These are phyloP conservation scores for Trachemys scripta DNA, from an alignment of 2,113 vertebrate genomes.

Conservation along the genomic window DNA sequence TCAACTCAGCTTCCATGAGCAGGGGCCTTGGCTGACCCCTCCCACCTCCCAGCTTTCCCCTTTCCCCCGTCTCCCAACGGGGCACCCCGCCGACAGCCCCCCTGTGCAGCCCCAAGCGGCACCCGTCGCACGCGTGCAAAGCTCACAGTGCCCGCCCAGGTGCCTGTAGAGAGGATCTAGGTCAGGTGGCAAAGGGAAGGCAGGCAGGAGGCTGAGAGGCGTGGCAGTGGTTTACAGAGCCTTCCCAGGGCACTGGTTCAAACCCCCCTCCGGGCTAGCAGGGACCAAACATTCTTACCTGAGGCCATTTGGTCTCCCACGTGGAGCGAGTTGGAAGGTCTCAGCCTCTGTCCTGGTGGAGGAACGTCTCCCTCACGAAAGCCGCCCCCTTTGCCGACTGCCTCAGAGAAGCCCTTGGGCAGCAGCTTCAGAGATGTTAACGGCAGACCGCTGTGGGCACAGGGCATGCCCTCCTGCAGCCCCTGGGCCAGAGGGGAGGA, in stretches of 20 bases:
- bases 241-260: background rate
- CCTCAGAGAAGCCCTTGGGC: background rate
- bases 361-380: too few species aligned
- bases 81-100: background rate
- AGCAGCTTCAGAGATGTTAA: background rate
- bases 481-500: background rate
- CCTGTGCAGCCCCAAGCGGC: background rate
- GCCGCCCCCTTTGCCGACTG: too few species aligned
- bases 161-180: background rate
- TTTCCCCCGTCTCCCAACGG: background rate
- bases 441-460: background rate
- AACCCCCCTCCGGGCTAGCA: background rate
- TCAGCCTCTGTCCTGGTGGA: too few species aligned
- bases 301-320: background rate
- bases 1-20: background rate
- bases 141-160: too few species aligned
- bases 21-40: background rate
- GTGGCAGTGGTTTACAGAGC: background rate
- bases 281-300: background rate
- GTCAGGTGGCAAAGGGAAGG: background rate
- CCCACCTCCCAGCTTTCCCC: background rate
- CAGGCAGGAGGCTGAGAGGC: background rate
- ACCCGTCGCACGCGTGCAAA: too few species aligned
- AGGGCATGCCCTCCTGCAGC: background rate
- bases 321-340: background rate